Evolutionary conservation across 2,797 vertebrate genomes (phyloP).

Genomic region (Bovichtus diacanthus): DNA sequence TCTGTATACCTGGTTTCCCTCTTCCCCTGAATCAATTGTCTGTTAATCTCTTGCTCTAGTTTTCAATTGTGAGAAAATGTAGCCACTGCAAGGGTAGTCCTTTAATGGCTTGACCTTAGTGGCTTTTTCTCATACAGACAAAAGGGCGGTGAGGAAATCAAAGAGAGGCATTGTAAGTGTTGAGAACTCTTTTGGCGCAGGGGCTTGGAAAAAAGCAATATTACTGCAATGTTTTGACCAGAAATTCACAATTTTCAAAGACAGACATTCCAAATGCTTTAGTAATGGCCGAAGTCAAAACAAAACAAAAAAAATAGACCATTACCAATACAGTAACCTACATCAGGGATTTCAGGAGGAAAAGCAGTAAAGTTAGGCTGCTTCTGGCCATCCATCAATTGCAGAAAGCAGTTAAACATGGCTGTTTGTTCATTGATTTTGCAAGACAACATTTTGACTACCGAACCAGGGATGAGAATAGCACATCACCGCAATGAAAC

Average conservation of each 20-base stretch:
- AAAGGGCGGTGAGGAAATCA: constrained; percentile 68
- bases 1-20: constrained; percentile 89
- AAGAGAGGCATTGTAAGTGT: constrained; percentile 45
- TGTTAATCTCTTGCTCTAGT: constrained; percentile 87
- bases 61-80: constrained; percentile 95
- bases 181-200: constrained; percentile 35
- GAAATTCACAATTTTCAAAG: not conserved
- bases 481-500: constrained; percentile 22
- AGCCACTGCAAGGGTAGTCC: constrained; percentile 71
- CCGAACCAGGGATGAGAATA: constrained; percentile 8
- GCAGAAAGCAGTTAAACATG: constrained; percentile 17
- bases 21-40: constrained; percentile 92
- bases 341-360: constrained; percentile 24
- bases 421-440: constrained; percentile 46
- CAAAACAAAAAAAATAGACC: not conserved
- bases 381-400: constrained; percentile 30
- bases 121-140: constrained; percentile 83
- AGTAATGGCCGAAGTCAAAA: not conserved
- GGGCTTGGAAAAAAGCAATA: constrained; percentile 21
- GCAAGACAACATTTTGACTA: constrained; percentile 17
- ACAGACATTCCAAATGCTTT: not conserved
- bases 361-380: constrained; percentile 12
- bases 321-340: constrained; percentile 7
- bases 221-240: not conserved
- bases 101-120: constrained; percentile 80